These are phyloP conservation scores for Cyprinella venusta DNA, from an alignment of 2,797 vertebrate genomes.

Conservation along the genomic window DNA sequence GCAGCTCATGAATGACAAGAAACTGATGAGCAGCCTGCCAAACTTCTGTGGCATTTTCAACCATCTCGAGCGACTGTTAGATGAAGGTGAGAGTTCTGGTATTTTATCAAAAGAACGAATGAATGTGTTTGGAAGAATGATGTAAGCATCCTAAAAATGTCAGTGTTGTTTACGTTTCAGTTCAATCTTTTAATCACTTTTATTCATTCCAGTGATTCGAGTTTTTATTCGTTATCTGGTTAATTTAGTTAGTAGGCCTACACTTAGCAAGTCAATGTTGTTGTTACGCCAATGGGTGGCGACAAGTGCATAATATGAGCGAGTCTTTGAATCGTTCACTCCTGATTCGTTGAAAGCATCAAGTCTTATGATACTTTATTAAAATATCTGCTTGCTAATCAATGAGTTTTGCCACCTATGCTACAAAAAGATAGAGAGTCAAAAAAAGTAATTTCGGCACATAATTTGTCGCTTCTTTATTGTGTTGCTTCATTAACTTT, in stretches of 20 bases:
- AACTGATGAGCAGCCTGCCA: slow-evolving; percentile 97
- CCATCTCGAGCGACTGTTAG: slow-evolving; percentile 83
- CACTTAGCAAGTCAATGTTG: not conserved
- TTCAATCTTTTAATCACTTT: not conserved
- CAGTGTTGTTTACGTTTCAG: not conserved
- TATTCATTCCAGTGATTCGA: not conserved
- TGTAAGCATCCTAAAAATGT: not conserved
- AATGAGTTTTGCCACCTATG: not conserved
- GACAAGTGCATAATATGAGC: not conserved
- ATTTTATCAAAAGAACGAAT: not conserved
- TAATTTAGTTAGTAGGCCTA: not conserved
- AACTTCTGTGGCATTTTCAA: slow-evolving; percentile 98
- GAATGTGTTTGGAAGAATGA: not conserved
- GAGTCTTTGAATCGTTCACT: slow-evolving; percentile 19
- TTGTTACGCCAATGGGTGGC: not conserved
- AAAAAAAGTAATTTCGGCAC: not conserved
- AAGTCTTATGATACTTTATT: not conserved
- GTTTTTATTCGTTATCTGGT: not conserved
- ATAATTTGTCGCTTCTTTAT: not conserved
- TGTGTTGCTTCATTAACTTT: not conserved
- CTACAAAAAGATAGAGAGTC: not conserved
- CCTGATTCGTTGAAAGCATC: not conserved
- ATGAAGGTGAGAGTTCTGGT: slow-evolving; percentile 74
- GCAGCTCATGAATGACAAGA: slow-evolving; percentile 99
- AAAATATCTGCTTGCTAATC: not conserved